Evolutionary conservation across 37 sponge, comb jelly and placozoan species (phyloP).

Genomic region (Petrosia ficiformis): DNA sequence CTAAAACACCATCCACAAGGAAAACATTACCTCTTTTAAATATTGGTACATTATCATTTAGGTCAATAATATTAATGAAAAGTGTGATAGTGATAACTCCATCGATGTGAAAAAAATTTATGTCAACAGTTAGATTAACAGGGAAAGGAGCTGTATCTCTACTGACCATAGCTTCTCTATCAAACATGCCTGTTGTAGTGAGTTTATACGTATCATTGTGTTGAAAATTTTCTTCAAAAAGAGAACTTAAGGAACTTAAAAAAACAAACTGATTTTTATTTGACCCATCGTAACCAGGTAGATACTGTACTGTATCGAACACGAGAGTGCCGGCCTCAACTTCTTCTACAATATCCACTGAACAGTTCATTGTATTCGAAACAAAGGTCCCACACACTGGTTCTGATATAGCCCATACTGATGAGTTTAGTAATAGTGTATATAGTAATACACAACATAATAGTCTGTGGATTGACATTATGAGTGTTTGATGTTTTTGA

Average conservation of each 20-base stretch:
- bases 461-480: too few species aligned
- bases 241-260: background rate
- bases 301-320: background rate
- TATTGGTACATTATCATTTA: slow-evolving; percentile 65
- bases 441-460: too few species aligned
- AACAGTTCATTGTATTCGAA: too few species aligned
- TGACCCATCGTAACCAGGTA: background rate
- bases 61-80: slow-evolving; percentile 41
- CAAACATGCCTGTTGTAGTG: background rate
- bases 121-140: background rate
- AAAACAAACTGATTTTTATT: too few species aligned
- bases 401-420: too few species aligned
- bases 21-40: slow-evolving; percentile 9
- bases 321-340: background rate
- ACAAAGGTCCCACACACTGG: too few species aligned
- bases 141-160: background rate
- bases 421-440: too few species aligned
- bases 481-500: too few species aligned
- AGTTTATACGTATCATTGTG: background rate
- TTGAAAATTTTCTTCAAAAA: background rate
- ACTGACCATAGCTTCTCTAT: slow-evolving; percentile 11
- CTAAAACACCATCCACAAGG: background rate
- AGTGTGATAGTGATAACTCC: background rate
- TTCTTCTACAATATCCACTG: background rate
- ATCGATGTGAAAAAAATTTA: background rate